phyloP scores from a whole-genome alignment of 2,888 invertebrate genomes.

The Rambutsinella grinnellia region DNA sequence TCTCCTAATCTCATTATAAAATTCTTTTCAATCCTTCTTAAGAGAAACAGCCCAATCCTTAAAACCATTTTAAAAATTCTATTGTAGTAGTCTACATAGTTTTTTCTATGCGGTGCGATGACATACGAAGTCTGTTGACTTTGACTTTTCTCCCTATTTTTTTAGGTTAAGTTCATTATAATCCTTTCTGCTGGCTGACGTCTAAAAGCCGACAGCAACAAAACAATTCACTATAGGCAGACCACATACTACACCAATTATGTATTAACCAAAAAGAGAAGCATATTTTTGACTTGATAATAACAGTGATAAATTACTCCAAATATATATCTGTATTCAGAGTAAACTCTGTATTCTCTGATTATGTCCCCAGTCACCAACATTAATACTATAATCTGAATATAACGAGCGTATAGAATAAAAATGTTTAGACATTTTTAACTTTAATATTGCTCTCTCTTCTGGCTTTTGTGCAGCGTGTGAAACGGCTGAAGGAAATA shows the following conservation, averaged over 20 bases:
- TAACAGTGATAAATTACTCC: constrained; percentile 33
- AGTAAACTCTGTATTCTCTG: not conserved
- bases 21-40: too few species aligned
- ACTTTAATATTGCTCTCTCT: not conserved
- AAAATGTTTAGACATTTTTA: constrained; percentile 2
- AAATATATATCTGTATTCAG: not conserved
- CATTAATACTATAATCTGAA: constrained; percentile 12
- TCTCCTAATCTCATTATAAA: too few species aligned
- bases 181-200: constrained; percentile 34
- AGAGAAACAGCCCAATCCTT: too few species aligned
- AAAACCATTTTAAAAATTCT: too few species aligned
- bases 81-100: too few species aligned
- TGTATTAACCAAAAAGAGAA: not conserved
- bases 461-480: not conserved
- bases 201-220: constrained; percentile 1
- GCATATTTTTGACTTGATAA: constrained; percentile 23
- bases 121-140: constrained; percentile 20
- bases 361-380: not conserved
- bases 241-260: not conserved
- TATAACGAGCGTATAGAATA: constrained; percentile 13
- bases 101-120: too few species aligned
- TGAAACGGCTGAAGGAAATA: not conserved
- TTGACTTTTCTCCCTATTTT: constrained; percentile 4
- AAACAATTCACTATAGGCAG: not conserved
- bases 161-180: constrained; percentile 47